Conservation (phyloP, 2,888 invertebrate species). For the Brassicogethes aeneus region DNA sequence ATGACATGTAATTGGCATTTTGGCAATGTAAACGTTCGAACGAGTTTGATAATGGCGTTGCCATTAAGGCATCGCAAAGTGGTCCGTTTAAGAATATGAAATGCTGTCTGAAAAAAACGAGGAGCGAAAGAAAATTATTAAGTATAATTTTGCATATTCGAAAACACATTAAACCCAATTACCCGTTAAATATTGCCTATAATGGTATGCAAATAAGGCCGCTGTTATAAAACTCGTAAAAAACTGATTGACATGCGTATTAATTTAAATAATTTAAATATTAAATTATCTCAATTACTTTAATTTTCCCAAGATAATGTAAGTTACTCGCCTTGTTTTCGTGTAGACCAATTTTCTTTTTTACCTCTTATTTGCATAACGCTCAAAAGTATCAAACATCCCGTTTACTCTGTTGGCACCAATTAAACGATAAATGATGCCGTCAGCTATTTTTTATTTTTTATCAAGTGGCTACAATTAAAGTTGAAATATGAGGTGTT, state of each 20-base stretch:
- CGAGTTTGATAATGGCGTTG: background rate
- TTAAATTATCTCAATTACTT: slow-evolving; percentile 16
- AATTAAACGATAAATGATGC: background rate
- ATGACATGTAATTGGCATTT: too few relatives aligned
- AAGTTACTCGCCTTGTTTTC: slow-evolving; percentile 1
- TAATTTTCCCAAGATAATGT: slow-evolving; percentile 12
- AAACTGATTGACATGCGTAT: slow-evolving; percentile 18
- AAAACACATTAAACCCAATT: slow-evolving; percentile 9
- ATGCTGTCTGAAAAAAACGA: background rate
- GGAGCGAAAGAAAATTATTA: background rate
- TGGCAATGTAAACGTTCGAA: too few relatives aligned
- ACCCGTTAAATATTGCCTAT: slow-evolving; percentile 12
- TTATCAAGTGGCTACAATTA: too few relatives aligned
- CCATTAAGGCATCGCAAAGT: background rate
- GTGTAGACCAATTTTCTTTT: slow-evolving; percentile 1
- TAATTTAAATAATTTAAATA: slow-evolving; percentile 18
- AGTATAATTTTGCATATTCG: background rate
- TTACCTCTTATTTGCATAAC: background rate
- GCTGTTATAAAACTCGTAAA: slow-evolving; percentile 7
- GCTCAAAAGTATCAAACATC: background rate
- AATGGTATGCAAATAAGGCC: slow-evolving; percentile 15
- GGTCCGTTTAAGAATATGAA: background rate
- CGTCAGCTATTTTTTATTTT: background rate
- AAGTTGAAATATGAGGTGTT: too few relatives aligned
- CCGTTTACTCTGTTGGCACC: background rate